Base-by-base conservation (phyloP, 2,888 invertebrate genomes). In the Axea sp. region DNA sequence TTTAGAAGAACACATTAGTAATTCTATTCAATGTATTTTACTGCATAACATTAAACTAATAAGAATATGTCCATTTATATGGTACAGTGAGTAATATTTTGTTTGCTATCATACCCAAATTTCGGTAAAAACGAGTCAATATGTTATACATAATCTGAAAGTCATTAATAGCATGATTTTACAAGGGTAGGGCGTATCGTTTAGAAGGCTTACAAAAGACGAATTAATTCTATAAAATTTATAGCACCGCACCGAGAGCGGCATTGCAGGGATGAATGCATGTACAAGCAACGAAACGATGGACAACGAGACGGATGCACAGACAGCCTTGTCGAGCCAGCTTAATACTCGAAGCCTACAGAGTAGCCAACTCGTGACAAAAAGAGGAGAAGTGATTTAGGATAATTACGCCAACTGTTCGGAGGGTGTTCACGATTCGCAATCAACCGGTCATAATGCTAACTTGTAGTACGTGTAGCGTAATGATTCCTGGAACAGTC, bases 321-420 rank as follows among this genome's bases (percentile, higher is more conserved):
- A 68, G 74, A 68, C 57, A 67, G 72, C 39, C 59, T 64, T 60
- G 68, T 59, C 41, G 55, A 60, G 72, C 64, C 73, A 43, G 65
- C 74, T 75, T 64, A 71, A 76, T 71, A 74, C 72, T 37, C 65
- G 57, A 43, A 53, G 71, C 55, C 60, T 71, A 57, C 71, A 51
- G 75, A 73, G 75, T 64, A 67, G 65, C 69, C 69, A 65, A 12
- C 72, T 74, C 49, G 73, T 73, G 71, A 60, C 69, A 55, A 64
- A 53, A 73, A 51, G 60, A 76, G 62, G 65, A 73, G 60, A 71
- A 53, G 64, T 84, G 83, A 84, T 84, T 84, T 83, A 83, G 83
- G 82, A 81, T 84, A 84, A 84, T 84, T 83, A 84, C 77, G 76
- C 77, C 78, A 81, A 81, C 81, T 77, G 77, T 78, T 78, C 78